A percentile compares a stretch with the other conserved stretches of the same genome.
Conservation (phyloP, 2,797 vertebrate genomes). For the Molothrus ater region DNA sequence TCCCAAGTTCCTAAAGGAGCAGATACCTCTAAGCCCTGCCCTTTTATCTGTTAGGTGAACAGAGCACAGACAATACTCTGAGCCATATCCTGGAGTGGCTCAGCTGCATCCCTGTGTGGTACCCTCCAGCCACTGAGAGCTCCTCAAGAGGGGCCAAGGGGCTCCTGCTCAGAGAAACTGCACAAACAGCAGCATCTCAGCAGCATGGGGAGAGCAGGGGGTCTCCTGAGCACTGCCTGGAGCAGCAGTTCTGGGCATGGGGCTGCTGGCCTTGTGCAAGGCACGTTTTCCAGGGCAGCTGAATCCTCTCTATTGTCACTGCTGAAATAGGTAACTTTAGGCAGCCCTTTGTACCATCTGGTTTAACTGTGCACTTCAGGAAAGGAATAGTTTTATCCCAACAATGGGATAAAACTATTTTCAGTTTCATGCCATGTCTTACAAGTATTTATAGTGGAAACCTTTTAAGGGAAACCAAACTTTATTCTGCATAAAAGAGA, state of each 20-base stretch:
- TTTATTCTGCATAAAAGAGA: not conserved
- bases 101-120: fast-evolving
- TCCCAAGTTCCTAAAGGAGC: not conserved
- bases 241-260: fast-evolving
- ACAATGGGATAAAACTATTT: too few species aligned
- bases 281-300: not conserved
- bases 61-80: not conserved
- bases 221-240: not conserved
- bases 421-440: not conserved
- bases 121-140: not conserved
- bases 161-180: not conserved
- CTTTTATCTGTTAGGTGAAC: not conserved
- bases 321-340: not conserved
- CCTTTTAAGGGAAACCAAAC: not conserved
- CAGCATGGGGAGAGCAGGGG: not conserved
- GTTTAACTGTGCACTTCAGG: not conserved
- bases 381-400: not conserved
- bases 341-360: not conserved
- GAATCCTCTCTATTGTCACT: not conserved
- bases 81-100: not conserved
- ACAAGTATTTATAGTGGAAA: not conserved
- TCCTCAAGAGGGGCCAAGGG: not conserved
- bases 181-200: not conserved
- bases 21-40: not conserved
- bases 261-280: not conserved